phyloP scores from a whole-genome alignment of 2,888 invertebrate species.

The Rugalucina vietnamica region DNA sequence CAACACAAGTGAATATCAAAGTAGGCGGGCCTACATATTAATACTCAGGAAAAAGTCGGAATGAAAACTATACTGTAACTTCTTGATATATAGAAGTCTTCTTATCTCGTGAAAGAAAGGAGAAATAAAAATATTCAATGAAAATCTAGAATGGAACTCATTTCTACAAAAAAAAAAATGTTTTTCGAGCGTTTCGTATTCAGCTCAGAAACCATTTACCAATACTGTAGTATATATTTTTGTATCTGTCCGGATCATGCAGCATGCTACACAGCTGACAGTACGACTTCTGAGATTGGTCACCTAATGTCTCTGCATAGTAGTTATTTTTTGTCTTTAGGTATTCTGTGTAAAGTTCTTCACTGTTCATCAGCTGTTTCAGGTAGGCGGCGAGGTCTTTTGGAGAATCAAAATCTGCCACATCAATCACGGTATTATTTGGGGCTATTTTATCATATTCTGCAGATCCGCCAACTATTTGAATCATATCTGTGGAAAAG shows the following conservation, averaged over 20 bases:
- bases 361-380: not conserved
- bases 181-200: too few relatives aligned
- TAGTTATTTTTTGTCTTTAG: conserved; percentile 3
- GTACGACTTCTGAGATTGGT: conserved; percentile 23
- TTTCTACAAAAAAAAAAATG: too few relatives aligned
- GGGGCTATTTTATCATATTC: conserved; percentile 23
- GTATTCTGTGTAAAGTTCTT: not conserved
- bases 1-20: too few relatives aligned
- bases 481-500: conserved; percentile 37
- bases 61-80: too few relatives aligned
- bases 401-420: conserved; percentile 20
- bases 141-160: too few relatives aligned
- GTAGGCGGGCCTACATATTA: too few relatives aligned
- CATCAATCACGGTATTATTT: conserved; percentile 13
- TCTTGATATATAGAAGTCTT: too few relatives aligned
- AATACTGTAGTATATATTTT: conserved; percentile 19
- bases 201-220: conserved; percentile 26
- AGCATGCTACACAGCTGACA: conserved; percentile 32
- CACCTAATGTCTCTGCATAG: not conserved
- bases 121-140: too few relatives aligned
- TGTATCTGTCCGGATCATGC: conserved; percentile 12
- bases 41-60: too few relatives aligned
- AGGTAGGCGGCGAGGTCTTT: conserved; percentile 20
- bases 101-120: too few relatives aligned
- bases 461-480: conserved; percentile 15